Evolutionary conservation across 2,113 vertebrate species (phyloP), one percentile per base, ranked within the genome.

Genomic region (Myrmecobius fasciatus): DNA sequence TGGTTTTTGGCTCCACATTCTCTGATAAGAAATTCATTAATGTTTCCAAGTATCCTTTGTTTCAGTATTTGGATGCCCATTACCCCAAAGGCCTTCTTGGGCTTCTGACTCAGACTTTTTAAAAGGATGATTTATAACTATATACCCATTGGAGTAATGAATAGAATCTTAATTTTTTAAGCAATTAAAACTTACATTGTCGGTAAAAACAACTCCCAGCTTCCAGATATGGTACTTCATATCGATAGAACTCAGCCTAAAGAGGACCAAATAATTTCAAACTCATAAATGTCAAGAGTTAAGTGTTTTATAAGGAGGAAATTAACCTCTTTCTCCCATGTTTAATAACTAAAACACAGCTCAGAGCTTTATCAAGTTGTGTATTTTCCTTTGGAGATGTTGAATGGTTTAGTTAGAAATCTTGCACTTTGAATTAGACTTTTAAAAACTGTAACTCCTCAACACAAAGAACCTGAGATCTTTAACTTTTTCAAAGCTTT

Each of bases 211-310:
- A 94, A 99, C 99, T 48, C 99, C 99, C 5, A 99, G 97, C 97
- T 99, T 99, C 99, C 99, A 99, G 93, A 99, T 98, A 31, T 99
- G 99, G 97, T 99, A 99, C 97, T 99, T 99, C 47, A 99, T 99
- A 97, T 99, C 99, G 48, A 99, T 98, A 92, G 99, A 99, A 97
- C 99, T 99, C 96, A 99, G 98, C 99, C 99, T 99, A 97, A 92
- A 92, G 95, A 98, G 95, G 60, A 98, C 1, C 97, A 96, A 95
- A 93, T 12, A 89, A 93, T 95, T 97, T 93, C 3, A 97, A 97
- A 96, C 93, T 53, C 92, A 90, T 90, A 89, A 92, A 89, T 91
- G 3, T 95, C 90, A 95, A 56, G 92, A 26, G 91, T 90, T 91
- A 97, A 95, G 8, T 96, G 95, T 48, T 96, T 53, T 96, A 94